Base-by-base conservation (phyloP, 2,888 invertebrate species). In the Euplexia lucipara region DNA sequence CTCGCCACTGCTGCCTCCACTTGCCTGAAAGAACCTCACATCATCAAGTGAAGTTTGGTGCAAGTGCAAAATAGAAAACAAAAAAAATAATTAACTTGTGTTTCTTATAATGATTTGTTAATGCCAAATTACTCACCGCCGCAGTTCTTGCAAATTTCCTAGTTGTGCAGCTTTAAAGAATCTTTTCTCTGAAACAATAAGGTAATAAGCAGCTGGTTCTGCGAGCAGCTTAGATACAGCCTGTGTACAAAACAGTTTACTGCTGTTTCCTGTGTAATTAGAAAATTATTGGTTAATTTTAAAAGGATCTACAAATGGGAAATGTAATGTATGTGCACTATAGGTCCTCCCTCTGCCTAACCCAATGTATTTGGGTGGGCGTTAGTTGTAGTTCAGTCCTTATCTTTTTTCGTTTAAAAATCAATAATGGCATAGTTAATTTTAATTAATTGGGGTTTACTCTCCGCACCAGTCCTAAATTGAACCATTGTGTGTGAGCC, bases 161-260 rank as follows among this genome's bases (percentile, higher is more conserved):
- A 90, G 68, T 84, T 91, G 91, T 22, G 93, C 94, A 45, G 94
- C 93, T 84, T 91, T 93, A 76, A 94, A 94, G 80, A 92, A 93
- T 37, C 89, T 85, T 82, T 91, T 94, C 77, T 94, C 94, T 94
- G 89, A 56, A 90, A 87, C 66, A 81, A 73, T 42, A 45, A 12
- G 5, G 0, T 9, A n/a, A 53, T 64, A 18, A 66, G 30, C 35
- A 32, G 8, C 34, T 20, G 6, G 4, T 39, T 18, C 18, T 14
- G 4, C n/a, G n/a, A 1, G 1, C 44, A 9, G 12, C 16, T 10
- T 18, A 8, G 34, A 34, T 12, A 26, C 10, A 35, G 26, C n/a
- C 2, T 34, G 12, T 35, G 1, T 14, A 18, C 9, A 4, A 34
- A n/a, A n/a, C n/a, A n/a, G n/a, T n/a, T n/a, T n/a, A n/a, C n/a